phyloP scores from a whole-genome alignment of 2,888 invertebrate species.

The Acanthosoma haemorrhoidale region DNA sequence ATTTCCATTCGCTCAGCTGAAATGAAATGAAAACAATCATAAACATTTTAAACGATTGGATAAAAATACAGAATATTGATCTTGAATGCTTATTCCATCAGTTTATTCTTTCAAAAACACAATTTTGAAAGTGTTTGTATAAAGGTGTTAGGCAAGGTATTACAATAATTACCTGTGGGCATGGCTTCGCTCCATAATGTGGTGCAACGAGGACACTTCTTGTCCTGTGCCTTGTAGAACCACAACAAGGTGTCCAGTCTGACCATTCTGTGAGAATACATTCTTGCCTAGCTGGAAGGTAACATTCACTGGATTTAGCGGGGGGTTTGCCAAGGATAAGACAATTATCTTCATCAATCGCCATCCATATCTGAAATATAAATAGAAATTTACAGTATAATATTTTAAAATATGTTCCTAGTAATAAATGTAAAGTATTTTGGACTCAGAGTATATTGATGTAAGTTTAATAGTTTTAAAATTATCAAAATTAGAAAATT shows the following conservation, averaged over 20 bases:
- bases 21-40: constrained; percentile 18
- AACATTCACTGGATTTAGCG: constrained; percentile 43
- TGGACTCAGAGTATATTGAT: no score
- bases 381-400: no score
- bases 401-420: no score
- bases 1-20: constrained; percentile 45
- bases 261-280: constrained; percentile 45
- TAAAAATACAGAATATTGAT: background rate
- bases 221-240: constrained; percentile 46
- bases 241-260: constrained; percentile 45
- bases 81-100: background rate
- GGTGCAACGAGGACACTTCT: constrained; percentile 46
- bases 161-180: constrained; percentile 45
- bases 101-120: no score
- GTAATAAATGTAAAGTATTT: no score
- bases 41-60: background rate
- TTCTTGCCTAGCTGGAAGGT: constrained; percentile 44
- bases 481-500: no score
- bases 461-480: no score
- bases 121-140: no score
- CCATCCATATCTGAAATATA: constrained; percentile 40
- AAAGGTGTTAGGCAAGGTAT: no score
- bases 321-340: constrained; percentile 43
- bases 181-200: constrained; percentile 45
- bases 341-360: constrained; percentile 45